These are phyloP conservation scores for Trachemys scripta DNA, from an alignment of 2,113 vertebrate genomes.

Conservation along the genomic window DNA sequence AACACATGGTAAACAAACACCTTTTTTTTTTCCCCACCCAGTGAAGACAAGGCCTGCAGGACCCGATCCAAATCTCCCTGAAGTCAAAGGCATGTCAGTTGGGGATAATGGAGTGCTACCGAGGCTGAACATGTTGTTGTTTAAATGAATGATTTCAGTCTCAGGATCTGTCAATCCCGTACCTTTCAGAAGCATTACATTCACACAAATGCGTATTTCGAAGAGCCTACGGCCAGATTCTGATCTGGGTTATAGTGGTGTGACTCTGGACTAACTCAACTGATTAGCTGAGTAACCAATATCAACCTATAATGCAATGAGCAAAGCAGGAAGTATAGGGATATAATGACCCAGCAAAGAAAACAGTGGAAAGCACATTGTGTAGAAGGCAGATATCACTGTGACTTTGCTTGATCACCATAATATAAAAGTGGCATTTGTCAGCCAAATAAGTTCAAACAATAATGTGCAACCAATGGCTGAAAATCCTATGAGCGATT, in stretches of 20 bases:
- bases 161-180: neutral
- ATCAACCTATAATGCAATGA: neutral
- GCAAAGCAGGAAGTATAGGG: neutral
- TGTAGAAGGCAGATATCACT: slow-evolving; percentile 12
- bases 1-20: neutral
- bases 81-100: neutral
- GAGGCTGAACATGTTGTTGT: neutral
- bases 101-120: neutral
- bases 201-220: neutral
- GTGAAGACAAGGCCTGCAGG: neutral
- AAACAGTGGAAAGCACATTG: neutral
- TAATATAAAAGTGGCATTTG: slow-evolving; percentile 29
- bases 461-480: neutral
- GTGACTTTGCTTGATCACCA: slow-evolving; percentile 39
- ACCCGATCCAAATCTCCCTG: neutral
- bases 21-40: neutral
- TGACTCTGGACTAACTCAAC: neutral
- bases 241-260: neutral
- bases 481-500: slow-evolving; percentile 28
- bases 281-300: neutral
- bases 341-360: neutral
- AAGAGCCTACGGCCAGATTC: neutral
- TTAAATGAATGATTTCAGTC: neutral
- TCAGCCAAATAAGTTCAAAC: slow-evolving; percentile 14
- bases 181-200: neutral